Evolutionary conservation across 2,113 vertebrate species (phyloP).

Genomic region (Vulpes lagopus): DNA sequence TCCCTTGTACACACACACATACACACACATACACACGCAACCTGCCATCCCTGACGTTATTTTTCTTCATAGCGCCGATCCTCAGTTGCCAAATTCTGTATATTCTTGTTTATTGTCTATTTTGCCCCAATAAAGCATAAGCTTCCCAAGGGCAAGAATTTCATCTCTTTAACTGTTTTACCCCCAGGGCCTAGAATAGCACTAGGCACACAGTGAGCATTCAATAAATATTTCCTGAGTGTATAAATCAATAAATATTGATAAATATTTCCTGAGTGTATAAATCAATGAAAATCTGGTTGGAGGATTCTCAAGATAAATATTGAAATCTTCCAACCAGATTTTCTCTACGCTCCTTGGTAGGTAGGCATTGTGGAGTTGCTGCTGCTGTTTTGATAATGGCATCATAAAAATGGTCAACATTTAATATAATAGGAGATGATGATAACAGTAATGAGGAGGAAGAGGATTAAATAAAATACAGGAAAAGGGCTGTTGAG

Average conservation of each 20-base stretch:
- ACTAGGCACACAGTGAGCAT: neutral
- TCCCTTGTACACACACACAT: neutral
- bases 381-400: neutral
- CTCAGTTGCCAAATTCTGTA: neutral
- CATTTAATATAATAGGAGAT: neutral
- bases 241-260: neutral
- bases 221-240: constrained; percentile 3
- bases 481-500: neutral
- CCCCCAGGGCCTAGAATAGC: neutral
- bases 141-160: neutral
- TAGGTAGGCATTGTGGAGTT: neutral
- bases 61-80: neutral
- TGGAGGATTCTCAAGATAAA: too few relatives aligned
- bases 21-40: neutral
- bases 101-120: neutral
- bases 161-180: neutral
- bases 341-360: neutral
- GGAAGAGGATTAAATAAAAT: neutral
- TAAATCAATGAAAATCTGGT: too few relatives aligned
- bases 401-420: neutral
- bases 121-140: neutral
- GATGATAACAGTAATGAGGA: neutral
- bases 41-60: neutral
- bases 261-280: too few relatives aligned
- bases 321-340: neutral